phyloP scores from a whole-genome alignment of 1,140 invertebrate species.

The Drosophila lacteicornis region DNA sequence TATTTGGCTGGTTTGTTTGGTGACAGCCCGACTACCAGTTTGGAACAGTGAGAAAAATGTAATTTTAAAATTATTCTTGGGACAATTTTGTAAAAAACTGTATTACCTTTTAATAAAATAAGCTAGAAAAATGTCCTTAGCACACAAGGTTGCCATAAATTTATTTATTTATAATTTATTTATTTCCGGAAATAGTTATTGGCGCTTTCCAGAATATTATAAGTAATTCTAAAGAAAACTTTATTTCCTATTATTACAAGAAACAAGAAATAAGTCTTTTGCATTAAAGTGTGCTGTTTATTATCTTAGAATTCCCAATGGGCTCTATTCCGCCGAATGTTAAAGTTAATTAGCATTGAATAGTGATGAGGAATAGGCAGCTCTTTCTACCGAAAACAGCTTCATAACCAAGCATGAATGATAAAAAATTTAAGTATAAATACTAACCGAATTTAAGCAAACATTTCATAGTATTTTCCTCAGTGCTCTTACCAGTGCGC shows the following conservation, averaged over 20 bases:
- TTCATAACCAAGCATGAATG: neutral
- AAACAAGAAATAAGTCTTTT: neutral
- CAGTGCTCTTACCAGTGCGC: constrained; percentile 9
- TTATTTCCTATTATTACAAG: neutral
- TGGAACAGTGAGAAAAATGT: constrained; percentile 2
- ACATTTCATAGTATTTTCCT: neutral
- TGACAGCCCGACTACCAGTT: constrained; percentile 39
- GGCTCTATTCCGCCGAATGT: too few relatives aligned
- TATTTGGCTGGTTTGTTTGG: constrained; percentile 14
- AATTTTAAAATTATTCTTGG: too few relatives aligned
- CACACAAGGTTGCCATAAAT: too few relatives aligned
- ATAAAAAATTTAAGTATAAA: neutral
- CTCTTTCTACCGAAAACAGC: neutral
- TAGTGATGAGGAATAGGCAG: too few relatives aligned
- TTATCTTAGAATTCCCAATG: neutral
- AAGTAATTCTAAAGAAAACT: too few relatives aligned
- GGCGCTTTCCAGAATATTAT: neutral
- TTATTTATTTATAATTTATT: neutral
- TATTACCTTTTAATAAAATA: too few relatives aligned
- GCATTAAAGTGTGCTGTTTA: too few relatives aligned
- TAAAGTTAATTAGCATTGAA: neutral
- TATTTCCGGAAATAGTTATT: too few relatives aligned
- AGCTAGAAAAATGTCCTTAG: too few relatives aligned
- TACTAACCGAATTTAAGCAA: neutral
- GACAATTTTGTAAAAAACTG: too few relatives aligned